Evolutionary conservation across 2,888 invertebrate species (phyloP).

Genomic region (Stramonita haemastoma): DNA sequence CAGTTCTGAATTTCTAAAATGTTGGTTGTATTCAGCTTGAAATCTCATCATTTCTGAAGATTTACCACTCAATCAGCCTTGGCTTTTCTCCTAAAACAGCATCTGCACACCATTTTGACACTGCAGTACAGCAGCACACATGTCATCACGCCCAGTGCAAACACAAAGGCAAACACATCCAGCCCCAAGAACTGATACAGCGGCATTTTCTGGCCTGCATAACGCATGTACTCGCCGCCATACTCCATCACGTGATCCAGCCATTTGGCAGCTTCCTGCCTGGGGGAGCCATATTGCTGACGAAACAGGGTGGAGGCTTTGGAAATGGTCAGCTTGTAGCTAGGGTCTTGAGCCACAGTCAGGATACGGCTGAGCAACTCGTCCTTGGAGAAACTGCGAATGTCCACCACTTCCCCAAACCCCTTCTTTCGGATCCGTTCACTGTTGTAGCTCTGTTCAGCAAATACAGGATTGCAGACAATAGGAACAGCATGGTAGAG

Average conservation of each 20-base stretch:
- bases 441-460: neutral
- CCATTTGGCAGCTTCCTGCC: neutral
- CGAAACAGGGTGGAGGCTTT: constrained; percentile 20
- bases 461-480: neutral
- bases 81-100: neutral
- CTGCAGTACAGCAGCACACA: neutral
- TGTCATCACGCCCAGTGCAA: neutral
- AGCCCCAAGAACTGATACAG: neutral
- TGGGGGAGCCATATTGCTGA: neutral
- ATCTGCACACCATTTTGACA: neutral
- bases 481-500: neutral
- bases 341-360: neutral
- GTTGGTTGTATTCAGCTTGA: too few species aligned
- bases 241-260: neutral
- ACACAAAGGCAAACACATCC: constrained; percentile 5
- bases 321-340: constrained; percentile 14
- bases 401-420: neutral
- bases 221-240: neutral
- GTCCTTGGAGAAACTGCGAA: neutral
- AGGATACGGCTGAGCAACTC: neutral
- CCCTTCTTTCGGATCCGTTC: neutral
- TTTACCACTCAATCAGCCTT: neutral
- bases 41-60: too few species aligned
- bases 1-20: too few species aligned
- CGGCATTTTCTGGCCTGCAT: neutral